These are phyloP conservation scores for Lobophora halterata DNA, from an alignment of 2,888 invertebrate genomes.

Conservation along the genomic window DNA sequence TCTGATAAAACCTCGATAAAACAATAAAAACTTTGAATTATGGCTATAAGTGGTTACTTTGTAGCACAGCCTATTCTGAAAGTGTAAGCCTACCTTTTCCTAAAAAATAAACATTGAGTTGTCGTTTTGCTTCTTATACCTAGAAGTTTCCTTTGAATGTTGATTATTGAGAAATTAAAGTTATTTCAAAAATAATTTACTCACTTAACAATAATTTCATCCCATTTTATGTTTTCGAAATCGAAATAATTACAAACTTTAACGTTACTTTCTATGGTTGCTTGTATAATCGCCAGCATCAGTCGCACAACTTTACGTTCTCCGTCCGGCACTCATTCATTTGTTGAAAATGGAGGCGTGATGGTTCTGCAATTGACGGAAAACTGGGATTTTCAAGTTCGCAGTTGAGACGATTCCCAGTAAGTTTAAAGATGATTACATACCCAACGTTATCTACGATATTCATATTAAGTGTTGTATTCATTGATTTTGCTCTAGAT, in stretches of 20 bases:
- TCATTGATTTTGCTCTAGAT: slow-evolving; percentile 34
- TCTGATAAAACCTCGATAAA: too few species aligned
- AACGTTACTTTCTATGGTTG: slow-evolving; percentile 22
- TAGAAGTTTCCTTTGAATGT: too few species aligned
- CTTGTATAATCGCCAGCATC: slow-evolving; percentile 17
- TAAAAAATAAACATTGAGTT: too few species aligned
- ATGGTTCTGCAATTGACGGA: slow-evolving; percentile 66
- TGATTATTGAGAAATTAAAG: too few species aligned
- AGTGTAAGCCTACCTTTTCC: too few species aligned
- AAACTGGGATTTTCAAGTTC: slow-evolving; percentile 68
- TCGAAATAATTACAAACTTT: neutral
- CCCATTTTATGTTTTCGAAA: too few species aligned
- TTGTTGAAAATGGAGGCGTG: slow-evolving; percentile 79
- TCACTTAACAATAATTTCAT: too few species aligned
- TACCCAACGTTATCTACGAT: slow-evolving; percentile 53
- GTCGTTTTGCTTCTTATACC: too few species aligned
- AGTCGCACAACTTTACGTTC: slow-evolving; percentile 42
- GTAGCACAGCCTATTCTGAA: too few species aligned
- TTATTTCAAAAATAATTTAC: too few species aligned
- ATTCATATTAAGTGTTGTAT: slow-evolving; percentile 40
- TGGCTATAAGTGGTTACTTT: too few species aligned
- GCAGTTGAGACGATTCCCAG: slow-evolving; percentile 59
- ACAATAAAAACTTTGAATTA: too few species aligned
- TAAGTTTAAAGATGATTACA: slow-evolving; percentile 48
- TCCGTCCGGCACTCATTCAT: slow-evolving; percentile 60